Conservation (phyloP, 2,888 invertebrate species). For the Drosophila ezoana region DNA sequence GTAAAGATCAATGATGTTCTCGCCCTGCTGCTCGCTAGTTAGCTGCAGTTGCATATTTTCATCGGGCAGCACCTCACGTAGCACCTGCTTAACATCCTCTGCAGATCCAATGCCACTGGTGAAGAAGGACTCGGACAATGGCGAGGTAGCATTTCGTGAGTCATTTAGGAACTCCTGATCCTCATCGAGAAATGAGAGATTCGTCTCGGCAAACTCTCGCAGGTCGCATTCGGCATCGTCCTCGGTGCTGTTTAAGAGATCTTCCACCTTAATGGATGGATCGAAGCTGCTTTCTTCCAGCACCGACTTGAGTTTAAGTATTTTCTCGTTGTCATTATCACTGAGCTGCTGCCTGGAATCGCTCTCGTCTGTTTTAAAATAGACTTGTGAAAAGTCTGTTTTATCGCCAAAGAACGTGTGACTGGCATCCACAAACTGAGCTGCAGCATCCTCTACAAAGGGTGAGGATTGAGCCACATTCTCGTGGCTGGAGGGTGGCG, state of each 20-base stretch:
- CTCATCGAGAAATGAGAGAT: constrained; percentile 84
- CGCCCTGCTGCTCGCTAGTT: constrained; percentile 83
- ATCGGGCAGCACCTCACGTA: constrained; percentile 93
- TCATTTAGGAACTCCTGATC: constrained; percentile 86
- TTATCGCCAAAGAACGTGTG: constrained; percentile 84
- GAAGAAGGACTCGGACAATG: constrained; percentile 93
- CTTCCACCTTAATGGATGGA: constrained; percentile 83
- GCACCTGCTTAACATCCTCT: constrained; percentile 93
- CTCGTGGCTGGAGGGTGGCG: constrained; percentile 95
- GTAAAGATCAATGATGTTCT: constrained; percentile 85
- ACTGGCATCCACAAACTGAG: constrained; percentile 81
- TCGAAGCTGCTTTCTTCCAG: constrained; percentile 83
- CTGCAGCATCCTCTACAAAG: constrained; percentile 83
- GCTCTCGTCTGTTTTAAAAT: constrained; percentile 76
- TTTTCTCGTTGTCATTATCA: constrained; percentile 84
- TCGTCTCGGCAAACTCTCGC: constrained; percentile 84
- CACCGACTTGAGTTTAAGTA: constrained; percentile 84
- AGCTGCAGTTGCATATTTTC: constrained; percentile 87
- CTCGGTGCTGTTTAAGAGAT: constrained; percentile 81
- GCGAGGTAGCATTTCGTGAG: constrained; percentile 91
- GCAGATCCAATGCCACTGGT: constrained; percentile 93
- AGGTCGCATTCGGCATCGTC: constrained; percentile 83
- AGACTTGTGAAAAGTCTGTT: constrained; percentile 78
- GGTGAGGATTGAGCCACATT: constrained; percentile 86
- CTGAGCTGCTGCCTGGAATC: constrained; percentile 66